Evolutionary conservation across 2,797 vertebrate genomes (phyloP).

Genomic region (Acipenser oxyrinchus): DNA sequence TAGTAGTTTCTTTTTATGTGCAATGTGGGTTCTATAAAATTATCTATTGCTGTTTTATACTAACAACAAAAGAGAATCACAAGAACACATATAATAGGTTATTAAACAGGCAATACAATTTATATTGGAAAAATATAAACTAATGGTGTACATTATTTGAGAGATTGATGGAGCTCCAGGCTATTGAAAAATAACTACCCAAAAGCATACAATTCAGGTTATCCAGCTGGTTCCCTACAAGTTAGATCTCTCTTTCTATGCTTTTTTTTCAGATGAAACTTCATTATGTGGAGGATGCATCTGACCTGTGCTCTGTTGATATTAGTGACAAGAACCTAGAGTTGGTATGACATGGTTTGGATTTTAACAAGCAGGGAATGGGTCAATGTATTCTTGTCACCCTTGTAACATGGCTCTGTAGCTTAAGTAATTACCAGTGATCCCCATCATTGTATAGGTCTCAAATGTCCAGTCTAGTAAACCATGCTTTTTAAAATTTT

Average conservation of each 20-base stretch:
- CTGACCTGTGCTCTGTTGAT: constrained; percentile 49
- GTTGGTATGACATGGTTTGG: constrained; percentile 37
- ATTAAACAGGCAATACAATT: background rate
- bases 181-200: no score
- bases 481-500: background rate
- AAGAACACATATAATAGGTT: no score
- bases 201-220: no score
- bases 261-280: constrained; percentile 40
- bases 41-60: no score
- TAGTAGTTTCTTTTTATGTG: no score
- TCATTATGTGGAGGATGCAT: constrained; percentile 46
- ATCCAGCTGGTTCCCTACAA: no score
- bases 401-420: background rate
- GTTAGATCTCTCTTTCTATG: background rate
- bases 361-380: background rate
- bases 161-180: no score
- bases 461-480: background rate
- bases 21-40: no score
- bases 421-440: background rate
- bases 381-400: background rate
- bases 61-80: no score
- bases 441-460: background rate
- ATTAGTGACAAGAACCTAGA: constrained; percentile 47
- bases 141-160: no score
- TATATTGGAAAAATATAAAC: background rate